Evolutionary conservation across 1,140 invertebrate genomes (phyloP).

Genomic region (Dendroctonus valens): DNA sequence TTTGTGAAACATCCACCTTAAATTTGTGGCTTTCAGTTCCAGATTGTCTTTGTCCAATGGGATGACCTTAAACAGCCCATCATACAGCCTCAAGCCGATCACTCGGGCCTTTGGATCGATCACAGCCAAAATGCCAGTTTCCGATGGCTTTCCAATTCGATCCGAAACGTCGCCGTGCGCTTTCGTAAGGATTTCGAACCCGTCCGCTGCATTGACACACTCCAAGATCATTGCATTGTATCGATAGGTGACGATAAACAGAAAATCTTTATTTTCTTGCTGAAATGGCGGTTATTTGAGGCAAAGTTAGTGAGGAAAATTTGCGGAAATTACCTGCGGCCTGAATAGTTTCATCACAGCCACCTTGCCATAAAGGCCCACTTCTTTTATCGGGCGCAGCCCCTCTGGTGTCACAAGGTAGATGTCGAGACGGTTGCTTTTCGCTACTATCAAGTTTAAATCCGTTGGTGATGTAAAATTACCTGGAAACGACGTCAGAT

Average conservation of each 20-base stretch:
- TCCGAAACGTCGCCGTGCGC: slow-evolving; percentile 97
- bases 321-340: slow-evolving; percentile 65
- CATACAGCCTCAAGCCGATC: slow-evolving; percentile 93
- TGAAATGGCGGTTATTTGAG: slow-evolving; percentile 51
- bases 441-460: slow-evolving; percentile 93
- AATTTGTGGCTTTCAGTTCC: slow-evolving; percentile 92
- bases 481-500: slow-evolving; percentile 59
- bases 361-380: slow-evolving; percentile 94
- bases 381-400: slow-evolving; percentile 90
- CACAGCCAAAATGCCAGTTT: slow-evolving; percentile 92
- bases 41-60: slow-evolving; percentile 89
- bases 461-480: slow-evolving; percentile 95
- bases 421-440: slow-evolving; percentile 93
- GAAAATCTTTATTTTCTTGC: slow-evolving; percentile 89
- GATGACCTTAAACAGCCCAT: slow-evolving; percentile 96
- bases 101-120: slow-evolving; percentile 94
- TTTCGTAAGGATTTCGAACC: slow-evolving; percentile 90
- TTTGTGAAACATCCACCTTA: slow-evolving; percentile 79
- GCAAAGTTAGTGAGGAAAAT: background rate
- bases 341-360: slow-evolving; percentile 93
- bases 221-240: slow-evolving; percentile 98
- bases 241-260: slow-evolving; percentile 90
- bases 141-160: slow-evolving; percentile 82
- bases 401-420: slow-evolving; percentile 97
- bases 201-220: slow-evolving; percentile 75